These are phyloP conservation scores for Mythimna loreyi DNA, from an alignment of 2,888 invertebrate species.

Conservation along the genomic window DNA sequence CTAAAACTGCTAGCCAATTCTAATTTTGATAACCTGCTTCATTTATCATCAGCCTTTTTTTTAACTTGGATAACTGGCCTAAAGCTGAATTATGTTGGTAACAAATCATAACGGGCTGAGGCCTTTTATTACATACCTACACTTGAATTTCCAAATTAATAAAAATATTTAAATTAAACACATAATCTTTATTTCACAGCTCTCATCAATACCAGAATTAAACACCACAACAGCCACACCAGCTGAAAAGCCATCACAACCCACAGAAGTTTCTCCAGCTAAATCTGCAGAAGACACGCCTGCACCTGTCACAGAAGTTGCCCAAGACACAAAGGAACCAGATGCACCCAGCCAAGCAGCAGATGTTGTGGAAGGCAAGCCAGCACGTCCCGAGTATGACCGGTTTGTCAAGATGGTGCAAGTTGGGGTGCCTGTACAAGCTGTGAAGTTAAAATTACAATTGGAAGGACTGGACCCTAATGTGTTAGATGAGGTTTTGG, in stretches of 20 bases:
- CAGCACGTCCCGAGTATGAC: conserved; percentile 92
- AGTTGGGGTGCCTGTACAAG: conserved; percentile 96
- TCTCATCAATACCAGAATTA: conserved; percentile 89
- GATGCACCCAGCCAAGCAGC: conserved; percentile 30
- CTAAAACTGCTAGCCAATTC: neutral
- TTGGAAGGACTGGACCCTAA: conserved; percentile 95
- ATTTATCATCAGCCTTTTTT: no score
- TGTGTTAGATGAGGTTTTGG: conserved; percentile 90
- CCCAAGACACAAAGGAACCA: conserved; percentile 35
- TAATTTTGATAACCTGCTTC: neutral
- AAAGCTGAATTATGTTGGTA: no score
- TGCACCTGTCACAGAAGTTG: neutral
- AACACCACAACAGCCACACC: conserved; percentile 63
- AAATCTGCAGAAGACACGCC: conserved; percentile 36
- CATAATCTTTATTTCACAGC: conserved; percentile 75
- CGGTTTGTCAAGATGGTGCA: conserved; percentile 97
- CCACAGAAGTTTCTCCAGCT: conserved; percentile 15
- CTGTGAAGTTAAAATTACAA: conserved; percentile 95
- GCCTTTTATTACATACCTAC: no score
- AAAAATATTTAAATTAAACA: neutral
- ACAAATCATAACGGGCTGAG: no score
- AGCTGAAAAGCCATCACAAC: conserved; percentile 33
- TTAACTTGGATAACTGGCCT: no score
- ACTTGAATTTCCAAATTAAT: no score
- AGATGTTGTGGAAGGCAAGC: conserved; percentile 44